Percentiles rank a stretch among this genome's conserved stretches.
These are phyloP conservation scores for Leptatherina wallacei DNA, from an alignment of 2,797 vertebrate species.

Conservation along the genomic window DNA sequence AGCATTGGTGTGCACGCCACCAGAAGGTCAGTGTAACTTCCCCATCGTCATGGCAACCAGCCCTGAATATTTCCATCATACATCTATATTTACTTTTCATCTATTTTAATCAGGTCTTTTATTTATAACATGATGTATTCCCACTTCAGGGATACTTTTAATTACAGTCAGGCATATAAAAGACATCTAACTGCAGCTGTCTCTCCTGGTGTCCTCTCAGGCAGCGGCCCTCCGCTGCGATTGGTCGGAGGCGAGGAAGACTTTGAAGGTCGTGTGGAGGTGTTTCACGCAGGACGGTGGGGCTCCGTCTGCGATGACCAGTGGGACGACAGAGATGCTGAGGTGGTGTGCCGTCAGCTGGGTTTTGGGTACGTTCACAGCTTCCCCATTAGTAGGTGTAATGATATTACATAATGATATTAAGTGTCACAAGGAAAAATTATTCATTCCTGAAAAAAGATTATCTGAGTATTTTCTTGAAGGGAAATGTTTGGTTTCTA, in stretches of 20 bases:
- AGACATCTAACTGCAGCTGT: neutral
- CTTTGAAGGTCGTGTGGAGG: slow-evolving; percentile 85
- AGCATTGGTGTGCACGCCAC: slow-evolving; percentile 84
- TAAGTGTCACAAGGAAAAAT: neutral
- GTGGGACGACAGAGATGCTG: slow-evolving; percentile 86
- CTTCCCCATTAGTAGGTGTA: neutral
- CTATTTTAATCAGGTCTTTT: neutral
- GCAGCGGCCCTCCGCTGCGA: slow-evolving; percentile 86
- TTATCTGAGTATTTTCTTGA: neutral
- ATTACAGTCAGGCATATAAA: neutral
- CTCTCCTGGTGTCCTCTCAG: slow-evolving; percentile 64
- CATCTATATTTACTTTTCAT: neutral
- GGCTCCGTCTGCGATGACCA: slow-evolving; percentile 88
- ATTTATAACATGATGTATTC: neutral
- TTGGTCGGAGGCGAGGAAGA: slow-evolving; percentile 89
- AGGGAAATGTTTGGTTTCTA: neutral
- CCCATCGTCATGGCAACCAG: slow-evolving; percentile 18
- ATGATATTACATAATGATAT: neutral
- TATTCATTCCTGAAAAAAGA: neutral
- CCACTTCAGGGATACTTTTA: neutral
- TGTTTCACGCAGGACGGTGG: slow-evolving; percentile 81
- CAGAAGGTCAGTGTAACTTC: slow-evolving; percentile 87
- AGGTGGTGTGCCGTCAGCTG: slow-evolving; percentile 87
- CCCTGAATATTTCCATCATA: slow-evolving; percentile 9
- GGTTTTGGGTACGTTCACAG: slow-evolving; percentile 78